phyloP scores from a whole-genome alignment of 2,888 invertebrate species.

The Rotaria macrura region DNA sequence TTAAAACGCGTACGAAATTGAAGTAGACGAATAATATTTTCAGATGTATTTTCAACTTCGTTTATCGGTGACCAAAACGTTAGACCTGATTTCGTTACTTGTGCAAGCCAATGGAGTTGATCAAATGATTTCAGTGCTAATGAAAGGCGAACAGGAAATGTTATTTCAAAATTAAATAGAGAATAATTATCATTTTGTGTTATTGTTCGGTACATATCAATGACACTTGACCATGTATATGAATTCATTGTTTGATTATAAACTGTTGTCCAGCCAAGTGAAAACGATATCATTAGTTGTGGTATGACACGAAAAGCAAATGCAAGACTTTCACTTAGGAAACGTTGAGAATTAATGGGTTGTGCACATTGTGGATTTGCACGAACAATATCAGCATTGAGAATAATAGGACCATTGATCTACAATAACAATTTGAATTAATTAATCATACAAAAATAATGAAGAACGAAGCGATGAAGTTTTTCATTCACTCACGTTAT shows the following conservation, averaged over 20 bases:
- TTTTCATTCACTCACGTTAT: not conserved
- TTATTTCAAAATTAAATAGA: conserved; percentile 36
- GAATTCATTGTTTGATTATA: not conserved
- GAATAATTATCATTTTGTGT: conserved; percentile 36
- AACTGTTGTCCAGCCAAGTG: conserved; percentile 44
- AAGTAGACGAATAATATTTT: not conserved
- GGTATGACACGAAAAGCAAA: conserved; percentile 1
- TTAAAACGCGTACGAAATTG: conserved; percentile 1
- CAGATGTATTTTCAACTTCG: conserved; percentile 34
- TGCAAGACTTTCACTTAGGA: conserved; percentile 38
- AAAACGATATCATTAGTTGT: conserved; percentile 37
- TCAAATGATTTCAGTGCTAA: conserved; percentile 41
- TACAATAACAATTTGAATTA: conserved; percentile 37
- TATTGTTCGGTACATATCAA: conserved; percentile 43
- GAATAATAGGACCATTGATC: conserved; percentile 42
- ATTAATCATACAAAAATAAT: no score
- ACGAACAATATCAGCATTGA: conserved; percentile 43
- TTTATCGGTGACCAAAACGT: conserved; percentile 39
- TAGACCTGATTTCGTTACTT: conserved; percentile 39
- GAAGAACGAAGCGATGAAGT: not conserved
- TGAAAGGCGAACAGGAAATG: conserved; percentile 41
- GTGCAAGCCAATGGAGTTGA: conserved; percentile 43
- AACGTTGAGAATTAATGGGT: conserved; percentile 39
- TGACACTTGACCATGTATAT: conserved; percentile 41
- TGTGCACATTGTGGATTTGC: conserved; percentile 39